These are phyloP conservation scores for Toxonevra muliebris DNA, from an alignment of 2,888 invertebrate species.

Conservation along the genomic window DNA sequence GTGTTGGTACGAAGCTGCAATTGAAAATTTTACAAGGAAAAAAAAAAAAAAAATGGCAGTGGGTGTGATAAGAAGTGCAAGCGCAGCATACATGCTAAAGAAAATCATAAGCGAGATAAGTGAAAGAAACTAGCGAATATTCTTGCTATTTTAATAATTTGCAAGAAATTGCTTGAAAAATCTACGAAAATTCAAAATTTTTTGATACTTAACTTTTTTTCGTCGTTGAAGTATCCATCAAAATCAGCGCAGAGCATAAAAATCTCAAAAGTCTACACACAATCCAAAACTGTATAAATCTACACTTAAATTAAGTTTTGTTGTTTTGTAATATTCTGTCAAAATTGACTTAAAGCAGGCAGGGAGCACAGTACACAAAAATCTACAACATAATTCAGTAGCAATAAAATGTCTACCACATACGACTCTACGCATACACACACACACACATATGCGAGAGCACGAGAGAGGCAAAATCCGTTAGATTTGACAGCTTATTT, in stretches of 20 bases:
- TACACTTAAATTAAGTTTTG: slow-evolving; percentile 12
- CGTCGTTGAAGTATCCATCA: too few species aligned
- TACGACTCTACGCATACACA: not conserved
- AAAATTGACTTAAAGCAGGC: slow-evolving; percentile 14
- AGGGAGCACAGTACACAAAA: not conserved
- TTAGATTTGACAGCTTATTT: too few species aligned
- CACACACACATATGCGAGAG: not conserved
- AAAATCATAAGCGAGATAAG: too few species aligned
- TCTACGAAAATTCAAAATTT: too few species aligned
- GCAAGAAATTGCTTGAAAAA: too few species aligned
- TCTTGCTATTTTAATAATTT: too few species aligned
- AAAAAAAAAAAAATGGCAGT: not conserved
- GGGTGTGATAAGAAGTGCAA: not conserved
- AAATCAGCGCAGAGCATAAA: too few species aligned
- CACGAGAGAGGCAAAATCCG: not conserved
- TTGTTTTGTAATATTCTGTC: slow-evolving; percentile 16
- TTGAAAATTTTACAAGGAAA: not conserved
- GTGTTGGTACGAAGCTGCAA: not conserved
- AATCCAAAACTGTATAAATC: not conserved
- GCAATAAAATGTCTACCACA: not conserved
- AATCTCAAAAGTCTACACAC: too few species aligned
- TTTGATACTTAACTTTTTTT: too few species aligned
- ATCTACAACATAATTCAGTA: not conserved
- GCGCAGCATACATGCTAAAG: not conserved
- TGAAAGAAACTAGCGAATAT: too few species aligned